Conservation (phyloP, 2,888 invertebrate species). For the Fragum fragum region DNA sequence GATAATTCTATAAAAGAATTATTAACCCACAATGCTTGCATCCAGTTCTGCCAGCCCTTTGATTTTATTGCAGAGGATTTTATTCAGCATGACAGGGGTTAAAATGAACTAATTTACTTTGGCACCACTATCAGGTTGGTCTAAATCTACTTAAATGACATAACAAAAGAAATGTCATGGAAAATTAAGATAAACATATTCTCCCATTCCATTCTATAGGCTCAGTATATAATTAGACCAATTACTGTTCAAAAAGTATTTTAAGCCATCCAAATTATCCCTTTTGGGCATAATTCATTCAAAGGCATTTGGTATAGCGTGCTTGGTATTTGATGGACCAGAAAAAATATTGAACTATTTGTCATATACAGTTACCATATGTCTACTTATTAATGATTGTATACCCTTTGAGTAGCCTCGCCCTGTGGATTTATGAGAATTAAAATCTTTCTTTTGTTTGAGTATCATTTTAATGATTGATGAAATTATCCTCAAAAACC, state of each 20-base stretch:
- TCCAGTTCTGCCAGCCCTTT: too few species aligned
- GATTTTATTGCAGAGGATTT: too few species aligned
- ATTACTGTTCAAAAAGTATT: conserved; percentile 3
- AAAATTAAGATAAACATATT: conserved; percentile 2
- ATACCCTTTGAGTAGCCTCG: too few species aligned
- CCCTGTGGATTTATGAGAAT: too few species aligned
- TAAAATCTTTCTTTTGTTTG: too few species aligned
- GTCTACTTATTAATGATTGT: too few species aligned
- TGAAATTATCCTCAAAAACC: too few species aligned
- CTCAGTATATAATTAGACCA: background rate
- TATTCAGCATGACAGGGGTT: too few species aligned
- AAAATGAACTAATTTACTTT: background rate
- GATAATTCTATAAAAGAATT: too few species aligned
- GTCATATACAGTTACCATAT: too few species aligned
- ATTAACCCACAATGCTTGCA: too few species aligned
- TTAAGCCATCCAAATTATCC: background rate
- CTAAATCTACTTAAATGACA: background rate
- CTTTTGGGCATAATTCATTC: background rate
- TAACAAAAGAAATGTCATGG: background rate
- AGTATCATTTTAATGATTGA: too few species aligned
- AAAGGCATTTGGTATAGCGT: background rate
- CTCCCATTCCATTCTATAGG: background rate
- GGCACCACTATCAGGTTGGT: background rate
- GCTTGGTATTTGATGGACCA: background rate
- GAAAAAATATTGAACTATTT: background rate